Percentiles rank a stretch among this genome's conserved stretches.
Evolutionary conservation across 2,888 invertebrate species (phyloP).

Genomic region (Mesoligia furuncula): DNA sequence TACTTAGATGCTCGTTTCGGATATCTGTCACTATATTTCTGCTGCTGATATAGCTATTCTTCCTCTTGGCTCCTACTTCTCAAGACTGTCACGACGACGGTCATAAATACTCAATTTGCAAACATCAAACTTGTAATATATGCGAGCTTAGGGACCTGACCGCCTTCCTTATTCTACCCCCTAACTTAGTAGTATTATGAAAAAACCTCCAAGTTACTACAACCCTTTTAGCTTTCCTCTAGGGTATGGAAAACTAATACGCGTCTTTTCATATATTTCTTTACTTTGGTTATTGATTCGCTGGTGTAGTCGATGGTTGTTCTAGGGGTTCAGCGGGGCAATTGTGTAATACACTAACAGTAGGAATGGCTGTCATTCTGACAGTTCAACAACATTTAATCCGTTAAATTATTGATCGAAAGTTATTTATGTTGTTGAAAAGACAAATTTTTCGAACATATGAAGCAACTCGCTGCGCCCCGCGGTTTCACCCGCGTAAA

Average conservation of each 20-base stretch:
- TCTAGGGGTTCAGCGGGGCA: not conserved
- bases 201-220: conserved; percentile 43
- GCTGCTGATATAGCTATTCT: conserved; percentile 15
- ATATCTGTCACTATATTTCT: not conserved
- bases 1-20: not conserved
- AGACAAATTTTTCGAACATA: too few relatives aligned
- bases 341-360: not conserved
- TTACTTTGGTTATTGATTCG: conserved; percentile 20
- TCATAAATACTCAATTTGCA: conserved; percentile 67
- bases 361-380: too few relatives aligned
- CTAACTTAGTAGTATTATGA: conserved; percentile 40
- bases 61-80: not conserved
- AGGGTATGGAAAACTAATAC: conserved; percentile 26
- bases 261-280: not conserved
- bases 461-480: too few relatives aligned
- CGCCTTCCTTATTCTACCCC: conserved; percentile 48
- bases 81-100: conserved; percentile 24
- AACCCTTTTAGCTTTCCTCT: conserved; percentile 48
- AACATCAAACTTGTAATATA: conserved; percentile 66
- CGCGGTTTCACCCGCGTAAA: too few relatives aligned
- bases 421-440: too few relatives aligned
- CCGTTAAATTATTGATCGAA: too few relatives aligned
- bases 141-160: conserved; percentile 61
- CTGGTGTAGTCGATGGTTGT: not conserved
- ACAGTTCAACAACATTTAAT: too few relatives aligned